Percentiles rank a stretch among this genome's conserved stretches.
phyloP scores from a whole-genome alignment of 1,140 invertebrate species.

The Temnothorax longispinosus region DNA sequence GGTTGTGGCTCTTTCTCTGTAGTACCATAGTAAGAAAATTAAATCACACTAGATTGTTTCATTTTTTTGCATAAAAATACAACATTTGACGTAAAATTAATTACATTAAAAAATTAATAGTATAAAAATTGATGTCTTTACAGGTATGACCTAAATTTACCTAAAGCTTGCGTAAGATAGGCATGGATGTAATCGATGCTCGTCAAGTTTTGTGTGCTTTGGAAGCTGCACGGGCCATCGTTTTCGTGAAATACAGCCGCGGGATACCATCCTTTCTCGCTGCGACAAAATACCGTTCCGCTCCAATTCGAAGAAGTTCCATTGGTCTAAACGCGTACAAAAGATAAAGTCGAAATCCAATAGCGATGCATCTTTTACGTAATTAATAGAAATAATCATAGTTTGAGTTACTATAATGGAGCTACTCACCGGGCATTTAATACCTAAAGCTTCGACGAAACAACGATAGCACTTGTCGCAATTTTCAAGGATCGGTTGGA shows the following conservation, averaged over 20 bases:
- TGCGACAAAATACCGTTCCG: constrained; percentile 88
- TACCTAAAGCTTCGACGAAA: constrained; percentile 79
- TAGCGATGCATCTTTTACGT: not conserved
- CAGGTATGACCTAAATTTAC: constrained; percentile 70
- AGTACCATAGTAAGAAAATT: not conserved
- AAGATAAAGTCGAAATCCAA: constrained; percentile 19
- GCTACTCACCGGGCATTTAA: constrained; percentile 82
- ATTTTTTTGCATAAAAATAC: not conserved
- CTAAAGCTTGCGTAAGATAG: constrained; percentile 83
- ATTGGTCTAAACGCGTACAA: constrained; percentile 43
- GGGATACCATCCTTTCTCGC: constrained; percentile 88
- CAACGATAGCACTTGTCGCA: constrained; percentile 86
- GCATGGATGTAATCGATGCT: constrained; percentile 85
- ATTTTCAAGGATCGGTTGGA: constrained; percentile 83
- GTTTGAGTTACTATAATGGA: not conserved
- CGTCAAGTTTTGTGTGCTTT: constrained; percentile 79
- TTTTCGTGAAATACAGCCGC: constrained; percentile 87
- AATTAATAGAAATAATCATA: constrained; percentile 13
- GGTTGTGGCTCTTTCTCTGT: constrained; percentile 14
- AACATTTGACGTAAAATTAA: too few relatives aligned
- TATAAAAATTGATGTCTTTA: not conserved
- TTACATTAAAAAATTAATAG: too few relatives aligned
- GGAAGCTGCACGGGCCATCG: constrained; percentile 85
- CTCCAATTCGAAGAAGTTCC: constrained; percentile 82
- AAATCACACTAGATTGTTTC: not conserved